Evolutionary conservation across 2,113 vertebrate species (phyloP).

Genomic region (Sceloporus tristichus): DNA sequence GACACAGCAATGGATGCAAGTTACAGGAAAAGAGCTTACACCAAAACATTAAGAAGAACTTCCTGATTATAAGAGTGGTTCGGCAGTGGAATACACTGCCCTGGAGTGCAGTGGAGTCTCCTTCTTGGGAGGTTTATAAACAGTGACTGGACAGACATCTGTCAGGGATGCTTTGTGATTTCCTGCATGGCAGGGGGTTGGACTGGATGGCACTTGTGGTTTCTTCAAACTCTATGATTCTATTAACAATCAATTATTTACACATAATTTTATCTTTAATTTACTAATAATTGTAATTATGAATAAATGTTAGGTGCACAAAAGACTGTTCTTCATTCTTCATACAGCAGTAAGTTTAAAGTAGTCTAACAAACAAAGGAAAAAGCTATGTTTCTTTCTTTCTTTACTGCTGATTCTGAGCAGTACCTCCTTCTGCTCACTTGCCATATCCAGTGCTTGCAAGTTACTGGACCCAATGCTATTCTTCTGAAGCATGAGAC

Average conservation of each 20-base stretch:
- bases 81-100: too few species aligned
- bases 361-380: not conserved
- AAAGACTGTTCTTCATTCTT: not conserved
- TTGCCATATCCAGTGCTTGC: slow-evolving; percentile 22
- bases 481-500: not conserved
- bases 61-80: too few species aligned
- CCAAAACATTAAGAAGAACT: too few species aligned
- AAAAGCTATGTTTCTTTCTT: rapidly evolving
- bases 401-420: slow-evolving; percentile 26
- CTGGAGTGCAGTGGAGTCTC: too few species aligned
- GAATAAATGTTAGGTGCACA: not conserved
- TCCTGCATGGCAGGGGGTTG: too few species aligned
- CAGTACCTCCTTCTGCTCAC: slow-evolving; percentile 33
- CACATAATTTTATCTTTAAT: not conserved
- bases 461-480: slow-evolving; percentile 34
- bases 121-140: too few species aligned
- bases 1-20: too few species aligned
- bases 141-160: too few species aligned
- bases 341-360: not conserved
- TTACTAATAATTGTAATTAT: not conserved
- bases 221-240: too few species aligned
- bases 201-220: too few species aligned
- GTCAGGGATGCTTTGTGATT: too few species aligned
- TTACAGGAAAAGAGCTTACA: too few species aligned
- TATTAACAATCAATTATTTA: not conserved